These are phyloP conservation scores for Leptinotarsa juncta DNA, from an alignment of 2,888 invertebrate species.

Conservation along the genomic window DNA sequence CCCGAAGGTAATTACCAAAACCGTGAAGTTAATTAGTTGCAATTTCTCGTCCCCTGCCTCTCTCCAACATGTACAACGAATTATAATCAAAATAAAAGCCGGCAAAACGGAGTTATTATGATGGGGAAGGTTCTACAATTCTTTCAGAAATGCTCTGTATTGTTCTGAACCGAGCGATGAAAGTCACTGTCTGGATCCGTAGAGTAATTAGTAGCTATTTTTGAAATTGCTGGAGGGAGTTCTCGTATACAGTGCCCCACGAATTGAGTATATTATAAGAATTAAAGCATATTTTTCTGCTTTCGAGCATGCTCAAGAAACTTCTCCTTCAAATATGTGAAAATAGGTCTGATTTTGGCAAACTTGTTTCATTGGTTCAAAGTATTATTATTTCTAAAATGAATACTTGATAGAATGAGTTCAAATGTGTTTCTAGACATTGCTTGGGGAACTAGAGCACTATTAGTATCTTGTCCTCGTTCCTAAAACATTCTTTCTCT, in stretches of 20 bases:
- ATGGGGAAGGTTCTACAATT: slow-evolving; percentile 1
- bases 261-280: neutral
- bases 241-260: neutral
- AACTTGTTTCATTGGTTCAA: no score
- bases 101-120: slow-evolving; percentile 8
- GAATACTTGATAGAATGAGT: no score
- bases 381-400: no score
- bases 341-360: no score
- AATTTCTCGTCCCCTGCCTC: slow-evolving; percentile 4
- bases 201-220: slow-evolving; percentile 11
- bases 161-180: slow-evolving; percentile 6
- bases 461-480: no score
- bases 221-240: neutral
- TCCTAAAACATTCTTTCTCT: no score
- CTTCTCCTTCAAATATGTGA: no score
- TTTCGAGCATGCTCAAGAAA: no score
- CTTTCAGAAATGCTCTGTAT: slow-evolving; percentile 1
- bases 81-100: slow-evolving; percentile 18
- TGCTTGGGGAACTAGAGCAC: no score
- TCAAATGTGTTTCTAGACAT: no score
- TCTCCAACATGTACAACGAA: slow-evolving; percentile 9
- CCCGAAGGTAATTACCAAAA: slow-evolving; percentile 14
- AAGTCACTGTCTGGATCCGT: neutral
- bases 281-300: neutral
- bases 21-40: slow-evolving; percentile 10